phyloP scores from a whole-genome alignment of 2,113 vertebrate species.

The Anseranas semipalmata region DNA sequence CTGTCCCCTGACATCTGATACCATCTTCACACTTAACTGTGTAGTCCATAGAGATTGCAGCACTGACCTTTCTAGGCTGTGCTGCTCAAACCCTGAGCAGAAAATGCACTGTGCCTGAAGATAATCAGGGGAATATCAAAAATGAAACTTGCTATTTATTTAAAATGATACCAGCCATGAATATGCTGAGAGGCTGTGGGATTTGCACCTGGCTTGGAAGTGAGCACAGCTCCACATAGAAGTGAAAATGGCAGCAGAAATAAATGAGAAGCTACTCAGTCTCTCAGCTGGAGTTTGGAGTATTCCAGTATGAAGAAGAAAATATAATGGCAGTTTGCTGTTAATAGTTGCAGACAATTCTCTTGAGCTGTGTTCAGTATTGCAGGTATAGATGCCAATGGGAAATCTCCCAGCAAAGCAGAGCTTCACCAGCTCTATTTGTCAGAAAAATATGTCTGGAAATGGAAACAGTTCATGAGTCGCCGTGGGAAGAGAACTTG shows the following conservation, averaged over 20 bases:
- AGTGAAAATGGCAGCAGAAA: background rate
- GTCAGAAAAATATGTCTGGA: conserved; percentile 95
- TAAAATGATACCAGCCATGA: background rate
- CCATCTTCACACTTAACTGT: background rate
- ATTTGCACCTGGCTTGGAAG: background rate
- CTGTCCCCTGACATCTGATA: background rate
- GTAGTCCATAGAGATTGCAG: background rate
- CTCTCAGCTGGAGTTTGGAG: background rate
- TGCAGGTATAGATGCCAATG: conserved; percentile 79
- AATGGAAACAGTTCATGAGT: conserved; percentile 96
- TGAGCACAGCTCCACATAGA: background rate
- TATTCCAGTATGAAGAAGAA: background rate
- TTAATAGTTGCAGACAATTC: background rate
- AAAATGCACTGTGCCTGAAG: background rate
- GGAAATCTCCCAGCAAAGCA: conserved; percentile 87
- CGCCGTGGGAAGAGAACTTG: conserved; percentile 84
- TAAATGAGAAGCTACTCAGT: background rate
- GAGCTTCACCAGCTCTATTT: conserved; percentile 92
- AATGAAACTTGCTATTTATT: background rate
- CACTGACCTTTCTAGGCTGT: background rate
- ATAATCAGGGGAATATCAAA: background rate
- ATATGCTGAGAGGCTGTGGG: background rate
- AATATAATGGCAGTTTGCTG: background rate
- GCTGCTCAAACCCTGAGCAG: background rate
- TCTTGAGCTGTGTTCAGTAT: background rate